A percentile compares a stretch with the other conserved stretches of the same genome.
Evolutionary conservation across 2,797 vertebrate genomes (phyloP).

Genomic region (Hypotaenidia philippensis): DNA sequence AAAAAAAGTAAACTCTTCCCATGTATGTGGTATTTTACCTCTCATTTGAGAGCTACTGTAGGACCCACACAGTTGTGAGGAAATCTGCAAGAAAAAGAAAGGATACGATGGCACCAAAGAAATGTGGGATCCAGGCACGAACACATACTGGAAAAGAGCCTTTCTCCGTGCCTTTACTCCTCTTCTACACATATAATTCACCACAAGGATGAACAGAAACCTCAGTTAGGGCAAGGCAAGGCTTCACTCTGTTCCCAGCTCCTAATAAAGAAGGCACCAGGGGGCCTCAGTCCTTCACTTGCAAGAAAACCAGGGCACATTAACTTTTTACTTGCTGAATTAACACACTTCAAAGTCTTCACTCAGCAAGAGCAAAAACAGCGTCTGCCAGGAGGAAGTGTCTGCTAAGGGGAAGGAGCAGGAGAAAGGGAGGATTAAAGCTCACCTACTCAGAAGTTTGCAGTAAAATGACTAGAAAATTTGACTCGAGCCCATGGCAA

Average conservation of each 20-base stretch:
- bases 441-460: background rate
- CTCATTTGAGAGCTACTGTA: background rate
- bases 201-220: background rate
- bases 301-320: background rate
- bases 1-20: background rate
- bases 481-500: fast-evolving
- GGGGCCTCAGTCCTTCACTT: slow-evolving; percentile 1
- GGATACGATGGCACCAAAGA: background rate
- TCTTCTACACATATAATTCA: background rate
- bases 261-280: slow-evolving; percentile 5
- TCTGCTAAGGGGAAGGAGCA: background rate
- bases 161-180: background rate
- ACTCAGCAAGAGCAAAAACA: background rate
- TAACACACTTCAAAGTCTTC: background rate
- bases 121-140: background rate
- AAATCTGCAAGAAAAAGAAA: background rate
- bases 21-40: background rate
- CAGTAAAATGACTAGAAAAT: background rate
- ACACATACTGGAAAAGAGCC: background rate
- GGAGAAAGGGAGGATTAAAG: background rate
- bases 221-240: background rate
- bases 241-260: background rate
- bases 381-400: background rate
- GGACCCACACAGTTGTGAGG: background rate
- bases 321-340: background rate